Percentiles rank a stretch among this genome's conserved stretches.
Evolutionary conservation across 2,888 invertebrate species (phyloP).

Genomic region (Achlya flavicornis): DNA sequence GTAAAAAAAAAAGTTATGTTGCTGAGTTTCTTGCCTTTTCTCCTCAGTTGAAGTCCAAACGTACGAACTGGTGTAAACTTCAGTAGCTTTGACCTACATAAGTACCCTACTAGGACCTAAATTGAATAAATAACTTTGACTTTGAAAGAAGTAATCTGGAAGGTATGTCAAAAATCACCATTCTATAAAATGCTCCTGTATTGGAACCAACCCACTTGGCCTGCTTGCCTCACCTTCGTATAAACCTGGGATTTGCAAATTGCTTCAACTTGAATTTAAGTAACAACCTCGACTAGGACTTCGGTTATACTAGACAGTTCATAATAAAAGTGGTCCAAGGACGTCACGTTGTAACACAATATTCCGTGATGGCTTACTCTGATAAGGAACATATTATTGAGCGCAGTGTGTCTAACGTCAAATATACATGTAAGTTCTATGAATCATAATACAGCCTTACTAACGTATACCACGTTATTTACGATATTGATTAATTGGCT

Average conservation of each 20-base stretch:
- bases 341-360: slow-evolving; percentile 8
- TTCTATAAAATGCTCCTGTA: slow-evolving; percentile 15
- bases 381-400: not conserved
- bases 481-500: too few species aligned
- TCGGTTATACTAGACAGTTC: not conserved
- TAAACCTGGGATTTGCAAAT: slow-evolving; percentile 27
- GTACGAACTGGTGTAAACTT: too few species aligned
- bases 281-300: slow-evolving; percentile 9
- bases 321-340: slow-evolving; percentile 27
- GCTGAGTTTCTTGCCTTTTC: too few species aligned
- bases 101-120: too few species aligned
- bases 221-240: slow-evolving; percentile 31
- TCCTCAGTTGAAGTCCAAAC: too few species aligned
- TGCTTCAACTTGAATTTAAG: too few species aligned
- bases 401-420: not conserved
- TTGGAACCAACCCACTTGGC: slow-evolving; percentile 26
- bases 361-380: not conserved
- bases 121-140: not conserved
- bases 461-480: too few species aligned
- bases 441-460: too few species aligned
- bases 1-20: too few species aligned
- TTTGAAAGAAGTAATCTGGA: not conserved
- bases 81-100: too few species aligned
- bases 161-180: not conserved
- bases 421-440: not conserved